Conservation (phyloP, 2,797 vertebrate species). For the Halcyon smyrnensis region DNA sequence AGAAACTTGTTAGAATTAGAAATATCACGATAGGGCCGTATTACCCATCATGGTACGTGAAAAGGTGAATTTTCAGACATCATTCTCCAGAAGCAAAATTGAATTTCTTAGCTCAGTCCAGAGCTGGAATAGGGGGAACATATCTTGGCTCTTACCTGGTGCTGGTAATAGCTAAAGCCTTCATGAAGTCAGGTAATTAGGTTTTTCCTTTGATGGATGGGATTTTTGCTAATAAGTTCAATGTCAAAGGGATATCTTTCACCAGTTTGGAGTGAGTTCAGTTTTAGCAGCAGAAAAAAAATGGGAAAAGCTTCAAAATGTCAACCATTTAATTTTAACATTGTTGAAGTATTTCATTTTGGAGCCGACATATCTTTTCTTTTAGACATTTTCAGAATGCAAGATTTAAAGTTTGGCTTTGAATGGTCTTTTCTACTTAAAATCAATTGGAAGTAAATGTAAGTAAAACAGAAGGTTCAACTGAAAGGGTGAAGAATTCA, state of each 20-base stretch:
- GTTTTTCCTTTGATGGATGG: slow-evolving; percentile 10
- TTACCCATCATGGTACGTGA: neutral
- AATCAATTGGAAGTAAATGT: neutral
- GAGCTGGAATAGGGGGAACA: neutral
- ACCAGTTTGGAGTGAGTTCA: neutral
- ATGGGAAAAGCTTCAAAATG: neutral
- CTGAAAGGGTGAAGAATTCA: neutral
- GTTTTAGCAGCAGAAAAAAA: slow-evolving; percentile 11
- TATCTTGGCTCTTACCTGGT: neutral
- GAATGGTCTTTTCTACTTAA: neutral
- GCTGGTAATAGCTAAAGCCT: slow-evolving; percentile 22
- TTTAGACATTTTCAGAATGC: neutral
- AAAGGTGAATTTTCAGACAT: neutral
- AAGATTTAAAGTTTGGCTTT: slow-evolving; percentile 30
- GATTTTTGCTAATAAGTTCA: slow-evolving; percentile 36
- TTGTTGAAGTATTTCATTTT: slow-evolving; percentile 26
- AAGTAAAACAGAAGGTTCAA: neutral
- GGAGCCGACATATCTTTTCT: neutral
- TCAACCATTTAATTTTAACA: slow-evolving; percentile 6
- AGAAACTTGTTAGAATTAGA: neutral
- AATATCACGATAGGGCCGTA: neutral
- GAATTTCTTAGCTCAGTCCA: slow-evolving; percentile 15
- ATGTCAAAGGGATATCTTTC: neutral
- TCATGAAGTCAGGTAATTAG: slow-evolving; percentile 17
- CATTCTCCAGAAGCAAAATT: neutral